Evolutionary conservation across 2,888 invertebrate genomes (phyloP).

Genomic region (Platycnemis pennipes): DNA sequence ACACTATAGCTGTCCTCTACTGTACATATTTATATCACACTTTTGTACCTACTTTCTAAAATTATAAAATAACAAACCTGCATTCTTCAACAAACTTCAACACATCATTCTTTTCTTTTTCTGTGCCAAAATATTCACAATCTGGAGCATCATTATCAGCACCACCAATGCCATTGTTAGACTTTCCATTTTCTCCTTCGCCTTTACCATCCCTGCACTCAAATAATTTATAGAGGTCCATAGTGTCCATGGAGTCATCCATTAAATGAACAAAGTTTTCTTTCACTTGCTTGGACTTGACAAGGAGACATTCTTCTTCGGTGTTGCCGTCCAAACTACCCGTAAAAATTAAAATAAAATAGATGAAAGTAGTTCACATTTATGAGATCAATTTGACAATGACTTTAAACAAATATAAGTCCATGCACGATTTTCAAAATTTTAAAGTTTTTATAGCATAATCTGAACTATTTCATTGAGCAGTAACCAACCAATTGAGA

Average conservation of each 20-base stretch:
- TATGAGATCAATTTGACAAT: neutral
- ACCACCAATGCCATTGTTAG: constrained; percentile 74
- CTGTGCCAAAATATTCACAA: constrained; percentile 84
- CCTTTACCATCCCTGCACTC: constrained; percentile 79
- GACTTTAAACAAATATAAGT: no score
- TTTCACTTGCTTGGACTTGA: constrained; percentile 46
- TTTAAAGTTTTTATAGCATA: no score
- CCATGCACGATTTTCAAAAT: no score
- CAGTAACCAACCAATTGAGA: no score
- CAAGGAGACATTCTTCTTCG: constrained; percentile 34
- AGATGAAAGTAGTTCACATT: neutral
- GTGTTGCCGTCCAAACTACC: neutral
- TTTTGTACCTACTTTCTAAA: no score
- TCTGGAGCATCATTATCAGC: constrained; percentile 76
- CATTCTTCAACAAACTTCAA: constrained; percentile 81
- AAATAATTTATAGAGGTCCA: constrained; percentile 84
- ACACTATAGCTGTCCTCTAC: no score
- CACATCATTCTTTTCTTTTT: constrained; percentile 84
- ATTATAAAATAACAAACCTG: no score
- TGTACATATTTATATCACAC: no score
- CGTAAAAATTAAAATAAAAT: neutral
- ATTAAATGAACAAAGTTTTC: constrained; percentile 75
- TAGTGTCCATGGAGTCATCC: constrained; percentile 84
- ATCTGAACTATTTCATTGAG: no score
- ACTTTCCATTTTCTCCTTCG: constrained; percentile 73